A percentile compares a stretch with the other conserved stretches of the same genome.
Evolutionary conservation across 1,140 invertebrate genomes (phyloP).

Genomic region (Lysiphlebus fabarum): DNA sequence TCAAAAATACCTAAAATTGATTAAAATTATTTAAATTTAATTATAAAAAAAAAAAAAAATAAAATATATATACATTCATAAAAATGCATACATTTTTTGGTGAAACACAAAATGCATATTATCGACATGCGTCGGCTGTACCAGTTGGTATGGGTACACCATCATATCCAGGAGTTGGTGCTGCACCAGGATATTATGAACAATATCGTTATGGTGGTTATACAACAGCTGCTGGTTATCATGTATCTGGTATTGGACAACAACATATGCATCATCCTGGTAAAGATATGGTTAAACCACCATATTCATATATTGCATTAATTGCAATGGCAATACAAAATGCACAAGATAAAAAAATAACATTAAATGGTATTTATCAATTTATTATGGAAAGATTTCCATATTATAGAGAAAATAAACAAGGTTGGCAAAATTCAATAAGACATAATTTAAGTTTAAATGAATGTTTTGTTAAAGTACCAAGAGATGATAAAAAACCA

Average conservation of each 20-base stretch:
- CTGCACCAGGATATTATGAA: slow-evolving; percentile 49
- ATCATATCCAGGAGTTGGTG: slow-evolving; percentile 44
- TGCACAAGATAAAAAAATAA: slow-evolving; percentile 89
- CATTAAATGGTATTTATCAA: slow-evolving; percentile 96
- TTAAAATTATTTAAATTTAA: neutral
- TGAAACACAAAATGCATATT: slow-evolving; percentile 73
- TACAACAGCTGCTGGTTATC: slow-evolving; percentile 52
- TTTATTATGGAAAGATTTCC: slow-evolving; percentile 98
- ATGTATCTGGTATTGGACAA: slow-evolving; percentile 58
- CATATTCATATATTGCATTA: slow-evolving; percentile 96
- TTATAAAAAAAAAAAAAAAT: neutral
- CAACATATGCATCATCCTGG: slow-evolving; percentile 65
- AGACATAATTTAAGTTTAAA: slow-evolving; percentile 96
- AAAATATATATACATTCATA: no score
- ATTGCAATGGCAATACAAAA: slow-evolving; percentile 98
- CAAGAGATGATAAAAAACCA: slow-evolving; percentile 87
- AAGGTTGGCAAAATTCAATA: slow-evolving; percentile 94
- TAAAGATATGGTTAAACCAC: slow-evolving; percentile 92
- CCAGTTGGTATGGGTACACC: slow-evolving; percentile 49
- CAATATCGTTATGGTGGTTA: slow-evolving; percentile 58
- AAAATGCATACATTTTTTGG: slow-evolving; percentile 84
- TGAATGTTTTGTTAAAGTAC: slow-evolving; percentile 97
- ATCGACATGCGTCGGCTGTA: slow-evolving; percentile 54
- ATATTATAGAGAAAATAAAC: slow-evolving; percentile 96
- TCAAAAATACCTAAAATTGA: neutral